Base-by-base conservation (phyloP, 2,113 vertebrate genomes). In the Neomonachus schauinslandi region DNA sequence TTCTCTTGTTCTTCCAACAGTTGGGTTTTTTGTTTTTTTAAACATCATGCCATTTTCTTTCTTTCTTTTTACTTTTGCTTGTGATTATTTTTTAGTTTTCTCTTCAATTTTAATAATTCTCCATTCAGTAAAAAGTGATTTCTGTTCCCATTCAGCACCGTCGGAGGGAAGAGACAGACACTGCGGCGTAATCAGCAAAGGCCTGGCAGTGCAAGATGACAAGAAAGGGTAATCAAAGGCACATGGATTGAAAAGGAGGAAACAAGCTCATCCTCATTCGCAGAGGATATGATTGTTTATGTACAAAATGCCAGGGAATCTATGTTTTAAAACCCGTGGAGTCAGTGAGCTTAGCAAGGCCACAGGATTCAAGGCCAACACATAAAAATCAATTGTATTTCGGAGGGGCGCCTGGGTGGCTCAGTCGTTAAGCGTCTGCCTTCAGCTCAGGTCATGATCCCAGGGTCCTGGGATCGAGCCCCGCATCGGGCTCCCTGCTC, bases 211-310 rank as follows among this genome's bases (percentile, higher is more conserved):
- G 31, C 57, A 28, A 2, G 24, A 28, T 19, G n/a, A 61, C 16
- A 24, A 28, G 42, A 63, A 82, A 39, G 0, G 10, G 65, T 22
- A 42, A 7, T 6, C 22, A 57, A 55, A 51, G 59, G 4, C 33
- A n/a, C 2, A 55, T 1, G 15, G 24, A 24, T 1, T 13, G 67
- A 12, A 49, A 7, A 74, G 28, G 15, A 55, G 24, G 57, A 33
- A 51, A 42, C 26, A 15, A 10, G 22, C 18, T 24, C 33, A 9
- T 5, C 53, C n/a, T 59, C 39, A 7, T 3, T 28, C 31, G 57
- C 28, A 11, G 53, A 91, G 14, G 63, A 21, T 7, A 15, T 0
- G 26, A 5, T 0, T 63, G 13, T 22, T 26, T 53, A 8, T 0
- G 10, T 18, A 46, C 51, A 49, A 26, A 18, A n/a, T 21, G 39